Conservation (phyloP, 2,888 invertebrate genomes). For the Myathropa florea region DNA sequence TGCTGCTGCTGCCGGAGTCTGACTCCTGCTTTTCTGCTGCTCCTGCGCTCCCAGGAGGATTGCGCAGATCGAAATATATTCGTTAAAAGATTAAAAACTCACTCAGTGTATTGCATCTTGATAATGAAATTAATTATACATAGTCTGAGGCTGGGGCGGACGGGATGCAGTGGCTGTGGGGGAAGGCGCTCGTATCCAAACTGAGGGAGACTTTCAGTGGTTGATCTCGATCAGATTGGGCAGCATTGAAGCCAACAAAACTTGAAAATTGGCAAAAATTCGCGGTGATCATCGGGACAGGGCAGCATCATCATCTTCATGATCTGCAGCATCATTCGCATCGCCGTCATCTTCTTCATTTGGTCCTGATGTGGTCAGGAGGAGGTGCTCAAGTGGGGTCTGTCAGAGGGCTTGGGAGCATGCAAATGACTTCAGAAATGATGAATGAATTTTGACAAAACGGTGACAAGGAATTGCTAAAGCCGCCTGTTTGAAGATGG, state of each 20-base stretch:
- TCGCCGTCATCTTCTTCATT: constrained; percentile 32
- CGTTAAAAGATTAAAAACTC: constrained; percentile 73
- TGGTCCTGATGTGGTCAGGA: constrained; percentile 37
- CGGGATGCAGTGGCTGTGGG: constrained; percentile 32
- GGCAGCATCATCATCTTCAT: constrained; percentile 15
- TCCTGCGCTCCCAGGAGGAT: constrained; percentile 51
- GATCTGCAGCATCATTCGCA: constrained; percentile 28
- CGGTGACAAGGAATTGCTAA: too few relatives aligned
- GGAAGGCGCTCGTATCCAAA: constrained; percentile 1
- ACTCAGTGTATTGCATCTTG: constrained; percentile 73
- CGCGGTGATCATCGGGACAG: constrained; percentile 44
- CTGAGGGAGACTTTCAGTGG: constrained; percentile 31
- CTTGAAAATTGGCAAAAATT: constrained; percentile 61
- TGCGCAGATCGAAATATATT: constrained; percentile 73
- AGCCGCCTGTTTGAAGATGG: too few relatives aligned
- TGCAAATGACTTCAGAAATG: constrained; percentile 49
- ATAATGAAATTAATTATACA: constrained; percentile 74
- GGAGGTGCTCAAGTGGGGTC: background rate
- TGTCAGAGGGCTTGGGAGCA: constrained; percentile 1
- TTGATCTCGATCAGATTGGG: constrained; percentile 55
- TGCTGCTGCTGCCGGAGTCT: constrained; percentile 10
- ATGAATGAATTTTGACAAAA: too few relatives aligned
- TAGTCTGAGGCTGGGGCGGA: constrained; percentile 57
- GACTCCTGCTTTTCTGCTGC: constrained; percentile 17
- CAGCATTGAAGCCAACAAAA: constrained; percentile 36